These are phyloP conservation scores for Entomobrya proxima DNA, from an alignment of 2,888 invertebrate genomes.

Conservation along the genomic window DNA sequence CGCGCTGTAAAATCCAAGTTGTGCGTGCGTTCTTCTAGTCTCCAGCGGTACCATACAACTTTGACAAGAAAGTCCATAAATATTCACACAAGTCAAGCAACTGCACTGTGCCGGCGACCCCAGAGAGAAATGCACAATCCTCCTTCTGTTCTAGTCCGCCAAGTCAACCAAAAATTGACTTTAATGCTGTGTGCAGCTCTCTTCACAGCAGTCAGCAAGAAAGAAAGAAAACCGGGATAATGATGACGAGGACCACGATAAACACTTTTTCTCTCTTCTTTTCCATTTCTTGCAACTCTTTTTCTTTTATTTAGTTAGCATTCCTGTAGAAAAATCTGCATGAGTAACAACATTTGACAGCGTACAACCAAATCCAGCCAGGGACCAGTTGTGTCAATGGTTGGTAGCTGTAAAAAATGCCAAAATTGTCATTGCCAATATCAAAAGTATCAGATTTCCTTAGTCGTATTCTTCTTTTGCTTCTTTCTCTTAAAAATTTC, in stretches of 20 bases:
- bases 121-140: slow-evolving; percentile 10
- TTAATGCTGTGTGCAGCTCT: not conserved
- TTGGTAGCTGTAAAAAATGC: too few species aligned
- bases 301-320: too few species aligned
- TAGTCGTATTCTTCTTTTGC: too few species aligned
- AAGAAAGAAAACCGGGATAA: not conserved
- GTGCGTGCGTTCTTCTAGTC: not conserved
- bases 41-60: slow-evolving; percentile 30
- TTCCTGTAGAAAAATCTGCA: too few species aligned
- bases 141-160: not conserved
- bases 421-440: not conserved
- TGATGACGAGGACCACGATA: not conserved
- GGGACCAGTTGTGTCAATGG: too few species aligned
- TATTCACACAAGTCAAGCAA: slow-evolving; percentile 65
- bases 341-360: too few species aligned
- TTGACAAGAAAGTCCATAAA: slow-evolving; percentile 70
- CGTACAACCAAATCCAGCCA: not conserved
- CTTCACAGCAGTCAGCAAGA: not conserved
- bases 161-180: not conserved
- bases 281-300: too few species aligned
- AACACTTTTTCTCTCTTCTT: too few species aligned
- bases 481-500: slow-evolving; percentile 20
- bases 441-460: slow-evolving; percentile 49
- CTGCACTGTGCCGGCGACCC: not conserved
- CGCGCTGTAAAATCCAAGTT: not conserved